These are phyloP conservation scores for Acrossocheilus wenchowensis DNA, from an alignment of 2,797 vertebrate species.

Conservation along the genomic window DNA sequence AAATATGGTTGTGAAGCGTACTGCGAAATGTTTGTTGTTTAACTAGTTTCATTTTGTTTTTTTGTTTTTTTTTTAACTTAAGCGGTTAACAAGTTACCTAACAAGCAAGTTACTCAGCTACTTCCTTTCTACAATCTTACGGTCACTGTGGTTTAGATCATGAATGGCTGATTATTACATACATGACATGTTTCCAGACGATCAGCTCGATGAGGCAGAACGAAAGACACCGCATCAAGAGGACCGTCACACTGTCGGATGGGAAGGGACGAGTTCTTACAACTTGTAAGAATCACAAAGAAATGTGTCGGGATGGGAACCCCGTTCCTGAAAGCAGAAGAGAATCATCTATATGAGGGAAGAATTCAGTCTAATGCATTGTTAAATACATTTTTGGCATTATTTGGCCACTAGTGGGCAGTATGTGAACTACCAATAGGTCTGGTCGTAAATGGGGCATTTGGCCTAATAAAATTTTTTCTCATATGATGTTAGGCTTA, in stretches of 20 bases:
- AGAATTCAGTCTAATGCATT: not conserved
- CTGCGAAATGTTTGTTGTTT: not conserved
- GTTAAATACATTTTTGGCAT: not conserved
- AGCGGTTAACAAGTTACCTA: not conserved
- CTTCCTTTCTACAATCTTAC: not conserved
- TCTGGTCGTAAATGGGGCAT: too few relatives aligned
- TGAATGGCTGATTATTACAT: conserved; percentile 70
- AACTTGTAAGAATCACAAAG: conserved; percentile 91
- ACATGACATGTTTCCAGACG: conserved; percentile 89
- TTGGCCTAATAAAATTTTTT: not conserved
- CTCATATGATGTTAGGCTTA: not conserved
- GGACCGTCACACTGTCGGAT: conserved; percentile 75
- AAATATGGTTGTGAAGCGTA: not conserved
- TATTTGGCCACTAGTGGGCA: conserved; percentile 8
- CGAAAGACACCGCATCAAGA: conserved; percentile 80
- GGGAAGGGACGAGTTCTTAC: conserved; percentile 72
- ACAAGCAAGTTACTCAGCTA: not conserved
- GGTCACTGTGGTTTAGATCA: not conserved
- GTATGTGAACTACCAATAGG: not conserved
- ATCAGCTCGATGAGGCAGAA: conserved; percentile 90
- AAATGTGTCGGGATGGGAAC: conserved; percentile 88
- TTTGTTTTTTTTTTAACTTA: not conserved
- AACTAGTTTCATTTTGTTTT: too few relatives aligned
- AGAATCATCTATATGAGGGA: not conserved
- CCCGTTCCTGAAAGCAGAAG: conserved; percentile 58